These are phyloP conservation scores for Eulemur coronatus DNA, from an alignment of 2,797 vertebrate genomes.

Conservation along the genomic window DNA sequence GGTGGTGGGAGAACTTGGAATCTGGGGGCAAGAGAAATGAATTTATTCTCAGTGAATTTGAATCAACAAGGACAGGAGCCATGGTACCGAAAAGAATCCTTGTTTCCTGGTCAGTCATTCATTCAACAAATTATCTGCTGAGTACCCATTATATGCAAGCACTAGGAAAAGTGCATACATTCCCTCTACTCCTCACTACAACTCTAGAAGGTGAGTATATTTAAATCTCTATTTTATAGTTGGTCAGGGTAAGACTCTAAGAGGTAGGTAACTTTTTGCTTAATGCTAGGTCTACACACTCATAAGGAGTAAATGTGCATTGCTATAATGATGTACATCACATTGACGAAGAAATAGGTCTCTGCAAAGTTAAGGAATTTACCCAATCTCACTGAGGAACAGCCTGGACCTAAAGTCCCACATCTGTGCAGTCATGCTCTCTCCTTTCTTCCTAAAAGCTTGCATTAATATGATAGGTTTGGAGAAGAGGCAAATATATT, in stretches of 20 bases:
- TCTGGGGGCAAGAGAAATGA: background rate
- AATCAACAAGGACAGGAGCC: background rate
- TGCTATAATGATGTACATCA: background rate
- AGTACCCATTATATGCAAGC: background rate
- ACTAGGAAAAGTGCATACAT: background rate
- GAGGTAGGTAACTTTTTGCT: background rate
- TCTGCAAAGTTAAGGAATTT: background rate
- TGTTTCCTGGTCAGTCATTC: background rate
- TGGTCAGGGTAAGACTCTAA: background rate
- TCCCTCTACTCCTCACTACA: background rate
- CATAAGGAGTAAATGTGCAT: background rate
- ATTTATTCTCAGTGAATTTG: background rate
- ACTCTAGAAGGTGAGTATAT: background rate
- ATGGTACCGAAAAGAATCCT: background rate
- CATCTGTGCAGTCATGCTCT: background rate
- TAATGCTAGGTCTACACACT: background rate
- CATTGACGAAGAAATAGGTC: background rate
- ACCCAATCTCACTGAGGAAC: background rate
- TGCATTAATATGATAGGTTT: background rate
- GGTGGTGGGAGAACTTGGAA: background rate
- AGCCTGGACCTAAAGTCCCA: background rate
- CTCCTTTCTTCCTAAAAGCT: background rate
- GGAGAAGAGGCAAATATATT: background rate
- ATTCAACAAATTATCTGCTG: background rate
- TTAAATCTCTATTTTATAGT: background rate